Percentiles rank a stretch among this genome's conserved stretches.
These are phyloP conservation scores for Gulo gulo DNA, from an alignment of 2,113 vertebrate species.

Conservation along the genomic window DNA sequence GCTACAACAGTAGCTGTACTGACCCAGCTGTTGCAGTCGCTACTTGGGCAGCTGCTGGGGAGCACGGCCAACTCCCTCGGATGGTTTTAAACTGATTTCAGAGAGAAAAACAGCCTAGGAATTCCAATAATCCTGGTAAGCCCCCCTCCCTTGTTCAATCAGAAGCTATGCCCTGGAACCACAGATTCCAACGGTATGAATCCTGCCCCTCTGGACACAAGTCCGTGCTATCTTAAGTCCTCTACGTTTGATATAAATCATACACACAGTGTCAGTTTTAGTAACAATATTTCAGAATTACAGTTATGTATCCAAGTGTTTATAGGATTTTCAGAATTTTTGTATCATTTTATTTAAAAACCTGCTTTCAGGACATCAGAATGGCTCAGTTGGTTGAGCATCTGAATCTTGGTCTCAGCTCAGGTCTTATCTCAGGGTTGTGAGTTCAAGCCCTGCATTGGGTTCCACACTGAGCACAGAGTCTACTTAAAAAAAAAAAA, in stretches of 20 bases:
- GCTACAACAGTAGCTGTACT: not conserved
- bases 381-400: not conserved
- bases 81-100: slow-evolving; percentile 39
- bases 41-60: slow-evolving; percentile 37
- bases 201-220: not conserved
- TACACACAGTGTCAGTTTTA: not conserved
- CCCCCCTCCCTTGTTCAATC: not conserved
- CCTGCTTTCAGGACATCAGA: not conserved
- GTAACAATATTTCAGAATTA: not conserved
- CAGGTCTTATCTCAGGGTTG: not conserved
- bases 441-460: not conserved
- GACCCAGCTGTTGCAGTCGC: slow-evolving; percentile 47
- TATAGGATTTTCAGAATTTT: not conserved
- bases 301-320: not conserved
- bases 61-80: not conserved
- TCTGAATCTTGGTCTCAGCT: not conserved
- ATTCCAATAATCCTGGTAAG: slow-evolving; percentile 14
- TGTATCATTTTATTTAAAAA: not conserved
- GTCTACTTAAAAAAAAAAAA: not conserved
- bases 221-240: not conserved
- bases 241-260: not conserved
- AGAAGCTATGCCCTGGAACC: not conserved
- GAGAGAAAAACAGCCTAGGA: not conserved
- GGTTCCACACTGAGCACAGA: not conserved
- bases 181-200: not conserved